Base-by-base conservation (phyloP, 37 sponge, comb jelly and placozoan species). In the Theonella swinhoei region DNA sequence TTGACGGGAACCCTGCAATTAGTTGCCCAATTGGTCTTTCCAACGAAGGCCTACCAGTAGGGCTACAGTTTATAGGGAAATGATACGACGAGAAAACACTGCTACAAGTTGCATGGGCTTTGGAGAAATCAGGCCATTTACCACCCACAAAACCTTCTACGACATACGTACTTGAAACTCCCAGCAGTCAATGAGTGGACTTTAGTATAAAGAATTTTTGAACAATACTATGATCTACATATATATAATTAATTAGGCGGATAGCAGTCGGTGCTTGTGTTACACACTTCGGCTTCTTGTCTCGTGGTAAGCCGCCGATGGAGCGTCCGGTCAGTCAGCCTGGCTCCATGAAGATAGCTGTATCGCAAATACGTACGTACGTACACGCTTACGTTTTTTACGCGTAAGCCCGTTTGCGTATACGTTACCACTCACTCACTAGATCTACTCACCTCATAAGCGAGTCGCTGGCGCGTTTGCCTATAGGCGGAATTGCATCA, bases 71-170 rank as follows among this genome's bases (percentile, higher is more conserved):
- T 28, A 93, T 89, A 74, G 90, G 80, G 2, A 65, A 64, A 1
- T 93, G 94, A 90, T 89, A 83, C 87, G 78, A 86, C 54, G 94
- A 93, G 63, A 64, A 86, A 30, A 47, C 86, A 73, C 68, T 93
- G 47, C 68, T 90, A 4, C 68, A 62, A 2, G 94, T 82, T 30
- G 94, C 90, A 20, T 41, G 68, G 69, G 83, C 31, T 24, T 24
- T 75, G 20, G 76, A 75, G 76, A 75, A 38, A 26, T 36, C 64
- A 65, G 87, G 78, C 0, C 41, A 41, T 9, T 42, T 8, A n/a
- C 54, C 20, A 61, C 70, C 65, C 42, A 1, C 14, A 72, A 80
- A 40, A 29, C 86, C 0, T 84, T 38, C 63, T 86, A 75, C 64
- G 80, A 84, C 35, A 38, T 89, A n/a, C n/a, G n/a, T n/a, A 11